Conservation (phyloP, 1,140 invertebrate species). For the Pseudomyrmex flavicornis region DNA sequence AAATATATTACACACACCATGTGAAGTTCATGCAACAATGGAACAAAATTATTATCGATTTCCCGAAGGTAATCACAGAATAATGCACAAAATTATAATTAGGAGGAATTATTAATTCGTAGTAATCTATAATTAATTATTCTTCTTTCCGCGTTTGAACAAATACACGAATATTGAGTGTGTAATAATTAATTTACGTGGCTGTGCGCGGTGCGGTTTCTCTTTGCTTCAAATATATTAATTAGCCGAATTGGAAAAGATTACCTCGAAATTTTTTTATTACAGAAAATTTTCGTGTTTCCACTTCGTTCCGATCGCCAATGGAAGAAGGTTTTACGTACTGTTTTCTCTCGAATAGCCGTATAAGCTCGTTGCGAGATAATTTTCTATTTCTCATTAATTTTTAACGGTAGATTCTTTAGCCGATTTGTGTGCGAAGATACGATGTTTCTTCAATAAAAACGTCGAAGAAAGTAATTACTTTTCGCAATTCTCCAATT, state of each 20-base stretch:
- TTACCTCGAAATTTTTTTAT: background rate
- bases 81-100: conserved; percentile 13
- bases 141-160: background rate
- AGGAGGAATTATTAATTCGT: background rate
- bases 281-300: background rate
- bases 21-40: conserved; percentile 4
- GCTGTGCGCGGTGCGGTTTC: no score
- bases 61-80: background rate
- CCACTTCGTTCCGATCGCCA: background rate
- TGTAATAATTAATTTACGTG: background rate
- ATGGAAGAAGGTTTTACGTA: conserved; percentile 2
- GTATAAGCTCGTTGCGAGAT: background rate
- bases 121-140: conserved; percentile 8
- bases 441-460: background rate
- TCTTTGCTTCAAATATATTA: background rate
- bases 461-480: background rate
- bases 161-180: background rate
- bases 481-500: background rate
- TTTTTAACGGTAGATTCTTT: background rate
- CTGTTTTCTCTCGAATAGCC: background rate
- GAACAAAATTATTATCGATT: conserved; percentile 13
- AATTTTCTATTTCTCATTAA: background rate
- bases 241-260: background rate
- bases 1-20: background rate
- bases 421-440: background rate